These are phyloP conservation scores for Psilanteris sp. DNA, from an alignment of 1,140 invertebrate species.

Conservation along the genomic window DNA sequence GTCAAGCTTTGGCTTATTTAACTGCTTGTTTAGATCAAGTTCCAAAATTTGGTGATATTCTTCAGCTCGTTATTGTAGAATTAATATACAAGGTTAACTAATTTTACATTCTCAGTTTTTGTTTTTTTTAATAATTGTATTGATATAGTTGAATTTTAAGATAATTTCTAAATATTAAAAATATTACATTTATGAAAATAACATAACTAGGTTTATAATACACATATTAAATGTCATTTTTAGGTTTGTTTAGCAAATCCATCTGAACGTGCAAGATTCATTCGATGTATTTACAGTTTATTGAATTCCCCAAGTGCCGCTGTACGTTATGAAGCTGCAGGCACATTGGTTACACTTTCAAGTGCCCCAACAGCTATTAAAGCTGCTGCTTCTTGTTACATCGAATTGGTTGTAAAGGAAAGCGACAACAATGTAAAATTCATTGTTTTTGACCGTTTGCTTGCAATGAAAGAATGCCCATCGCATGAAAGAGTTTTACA, in stretches of 20 bases:
- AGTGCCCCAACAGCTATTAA: conserved; percentile 98
- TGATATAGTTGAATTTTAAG: too few species aligned
- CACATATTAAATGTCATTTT: too few species aligned
- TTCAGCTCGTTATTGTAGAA: conserved; percentile 99
- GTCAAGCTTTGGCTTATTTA: conserved; percentile 94
- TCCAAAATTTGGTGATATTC: conserved; percentile 96
- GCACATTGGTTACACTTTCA: conserved; percentile 99
- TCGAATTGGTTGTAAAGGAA: conserved; percentile 99
- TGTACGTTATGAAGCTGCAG: conserved; percentile 98
- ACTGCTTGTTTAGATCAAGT: conserved; percentile 97
- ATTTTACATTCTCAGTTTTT: too few species aligned
- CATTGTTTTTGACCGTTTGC: conserved; percentile 97
- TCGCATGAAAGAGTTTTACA: conserved; percentile 96
- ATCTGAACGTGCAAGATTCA: conserved; percentile 96
- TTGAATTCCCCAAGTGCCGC: conserved; percentile 97
- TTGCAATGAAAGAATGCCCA: conserved; percentile 92
- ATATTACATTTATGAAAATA: too few species aligned
- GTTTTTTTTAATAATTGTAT: too few species aligned
- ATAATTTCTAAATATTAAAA: too few species aligned
- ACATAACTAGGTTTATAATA: too few species aligned
- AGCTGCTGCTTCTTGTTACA: conserved; percentile 97
- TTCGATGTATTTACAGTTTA: conserved; percentile 98
- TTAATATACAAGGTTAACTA: conserved; percentile 99
- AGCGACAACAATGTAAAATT: conserved; percentile 99
- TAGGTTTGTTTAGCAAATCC: conserved; percentile 98